Percentiles rank a stretch among this genome's conserved stretches.
Conservation (phyloP, 2,888 invertebrate species). For the Macrosiphum euphorbiae region DNA sequence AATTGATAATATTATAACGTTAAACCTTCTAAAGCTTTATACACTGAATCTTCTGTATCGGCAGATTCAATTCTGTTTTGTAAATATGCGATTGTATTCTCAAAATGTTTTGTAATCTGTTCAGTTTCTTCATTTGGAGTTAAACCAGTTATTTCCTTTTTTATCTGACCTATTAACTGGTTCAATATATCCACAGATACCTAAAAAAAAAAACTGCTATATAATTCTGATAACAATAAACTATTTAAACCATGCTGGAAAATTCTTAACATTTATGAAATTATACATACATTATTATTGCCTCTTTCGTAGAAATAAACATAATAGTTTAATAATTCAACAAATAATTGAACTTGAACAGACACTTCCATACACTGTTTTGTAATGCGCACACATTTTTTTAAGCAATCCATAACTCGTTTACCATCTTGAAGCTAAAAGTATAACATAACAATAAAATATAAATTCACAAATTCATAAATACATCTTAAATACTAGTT, state of each 20-base stretch:
- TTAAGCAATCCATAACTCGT: conserved; percentile 93
- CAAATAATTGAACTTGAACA: conserved; percentile 95
- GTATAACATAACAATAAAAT: not conserved
- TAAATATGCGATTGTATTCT: conserved; percentile 88
- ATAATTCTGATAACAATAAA: not conserved
- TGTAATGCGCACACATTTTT: conserved; percentile 94
- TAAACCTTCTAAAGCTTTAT: conserved; percentile 60
- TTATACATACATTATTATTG: conserved; percentile 74
- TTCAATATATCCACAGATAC: conserved; percentile 77
- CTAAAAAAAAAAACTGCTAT: conserved; percentile 71
- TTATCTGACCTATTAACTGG: conserved; percentile 89
- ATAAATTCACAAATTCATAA: not conserved
- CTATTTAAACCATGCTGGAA: not conserved
- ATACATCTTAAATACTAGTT: not conserved
- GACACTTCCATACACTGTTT: conserved; percentile 98
- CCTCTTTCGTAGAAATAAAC: conserved; percentile 93
- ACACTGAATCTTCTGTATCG: conserved; percentile 69
- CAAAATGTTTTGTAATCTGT: conserved; percentile 95
- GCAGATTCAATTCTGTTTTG: conserved; percentile 79
- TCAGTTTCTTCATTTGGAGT: conserved; percentile 97
- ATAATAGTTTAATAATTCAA: conserved; percentile 94
- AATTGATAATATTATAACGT: conserved; percentile 50
- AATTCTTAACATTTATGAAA: not conserved
- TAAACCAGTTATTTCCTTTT: conserved; percentile 92
- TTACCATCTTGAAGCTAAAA: conserved; percentile 87